These are phyloP conservation scores for Drosophila santomea DNA, from an alignment of 1,140 invertebrate genomes.

Conservation along the genomic window DNA sequence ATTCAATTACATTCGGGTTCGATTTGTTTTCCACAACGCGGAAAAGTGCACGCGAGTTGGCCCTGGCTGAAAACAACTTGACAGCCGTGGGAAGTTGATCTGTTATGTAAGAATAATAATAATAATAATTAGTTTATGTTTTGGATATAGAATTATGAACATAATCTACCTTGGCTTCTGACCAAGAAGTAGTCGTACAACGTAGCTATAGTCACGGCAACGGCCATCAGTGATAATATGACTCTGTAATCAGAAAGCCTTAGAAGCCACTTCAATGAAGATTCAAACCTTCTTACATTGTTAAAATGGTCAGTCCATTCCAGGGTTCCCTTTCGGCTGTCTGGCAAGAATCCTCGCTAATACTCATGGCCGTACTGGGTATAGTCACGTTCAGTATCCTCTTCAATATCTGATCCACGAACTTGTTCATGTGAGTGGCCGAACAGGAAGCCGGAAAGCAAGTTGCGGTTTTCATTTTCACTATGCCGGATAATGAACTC, in stretches of 20 bases:
- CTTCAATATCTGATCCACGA: neutral
- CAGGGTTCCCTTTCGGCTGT: conserved; percentile 2
- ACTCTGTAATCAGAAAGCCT: conserved; percentile 14
- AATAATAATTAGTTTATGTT: neutral
- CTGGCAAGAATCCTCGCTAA: conserved; percentile 16
- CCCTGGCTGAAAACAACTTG: conserved; percentile 50
- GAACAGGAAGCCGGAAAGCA: conserved; percentile 24
- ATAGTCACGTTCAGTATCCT: neutral
- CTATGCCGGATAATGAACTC: neutral
- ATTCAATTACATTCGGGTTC: conserved; percentile 76
- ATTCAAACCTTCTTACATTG: conserved; percentile 29
- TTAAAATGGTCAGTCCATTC: conserved; percentile 37
- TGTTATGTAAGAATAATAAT: conserved; percentile 4
- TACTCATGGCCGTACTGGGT: neutral
- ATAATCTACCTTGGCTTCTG: conserved; percentile 13
- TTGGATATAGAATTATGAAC: no score
- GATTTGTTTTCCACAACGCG: conserved; percentile 5
- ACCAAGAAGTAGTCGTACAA: conserved; percentile 44
- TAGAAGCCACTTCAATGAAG: no score
- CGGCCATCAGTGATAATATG: conserved; percentile 26
- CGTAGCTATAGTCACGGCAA: conserved; percentile 17
- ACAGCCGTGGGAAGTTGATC: conserved; percentile 23
- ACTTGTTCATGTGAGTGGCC: conserved; percentile 14
- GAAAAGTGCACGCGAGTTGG: conserved; percentile 44
- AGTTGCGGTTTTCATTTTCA: neutral